Base-by-base conservation (phyloP, 2,797 vertebrate genomes). In the Petrocephalus sullivani region DNA sequence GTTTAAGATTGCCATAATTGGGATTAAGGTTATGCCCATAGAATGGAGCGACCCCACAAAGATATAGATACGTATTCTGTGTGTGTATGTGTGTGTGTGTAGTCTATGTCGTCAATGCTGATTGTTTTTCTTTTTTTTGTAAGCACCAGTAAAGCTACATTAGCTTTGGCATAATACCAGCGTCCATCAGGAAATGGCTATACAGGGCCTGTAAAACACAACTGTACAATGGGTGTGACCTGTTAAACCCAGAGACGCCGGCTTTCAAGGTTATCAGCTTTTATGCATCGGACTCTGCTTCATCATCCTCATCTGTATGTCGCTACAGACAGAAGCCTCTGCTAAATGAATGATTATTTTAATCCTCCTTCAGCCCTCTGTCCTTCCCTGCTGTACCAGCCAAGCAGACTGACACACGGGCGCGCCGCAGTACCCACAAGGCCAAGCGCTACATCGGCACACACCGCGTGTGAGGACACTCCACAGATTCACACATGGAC, bases 121-220 rank as follows among this genome's bases (percentile, higher is more conserved):
- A 51, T 51, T n/a, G 6, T 19, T 19, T 14, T 14, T 19, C 19
- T 41, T 41, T 41, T 41, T 81, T 81, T 81, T n/a, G 19, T 6
- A 41, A 78, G 12, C 14, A 19, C 6, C 33, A 78, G 71, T 78
- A 49, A 81, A 49, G 41, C 75, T 81, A 81, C 75, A 49, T 81
- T 81, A 81, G 41, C 75, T 49, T 81, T 81, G 75, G 75, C 75
- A 49, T n/a, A 81, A 81, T n/a, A n/a, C 75, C 75, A 81, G 19
- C 0, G 3, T 81, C 37, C 75, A 81, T 81, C n/a, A 81, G 41
- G 19, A 81, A 49, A 21, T 5, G 3, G 33, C 16, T 78, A 46
- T n/a, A 78, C 4, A 49, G 8, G 37, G 41, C 6, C n/a, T 19
- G 6, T 8, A 81, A 46, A 41, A 46, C 28, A 49, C 9, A 49